phyloP scores from a whole-genome alignment of 2,113 vertebrate genomes.

The Euleptes europaea region DNA sequence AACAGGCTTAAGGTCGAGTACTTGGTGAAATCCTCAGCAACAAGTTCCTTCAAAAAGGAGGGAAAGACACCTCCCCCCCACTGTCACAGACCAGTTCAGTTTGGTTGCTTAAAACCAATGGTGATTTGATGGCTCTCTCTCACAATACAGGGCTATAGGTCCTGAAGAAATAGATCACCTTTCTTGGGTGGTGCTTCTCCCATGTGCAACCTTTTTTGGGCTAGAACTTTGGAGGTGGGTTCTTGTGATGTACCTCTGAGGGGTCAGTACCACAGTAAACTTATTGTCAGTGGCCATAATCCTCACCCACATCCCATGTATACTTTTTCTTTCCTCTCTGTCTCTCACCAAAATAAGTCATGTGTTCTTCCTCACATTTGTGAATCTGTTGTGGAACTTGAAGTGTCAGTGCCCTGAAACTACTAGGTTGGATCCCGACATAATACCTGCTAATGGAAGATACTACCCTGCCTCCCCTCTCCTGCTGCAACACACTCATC shows the following conservation, averaged over 20 bases:
- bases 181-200: not conserved
- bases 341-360: not conserved
- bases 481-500: too few relatives aligned
- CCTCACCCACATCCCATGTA: not conserved
- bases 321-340: not conserved
- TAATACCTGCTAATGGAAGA: too few relatives aligned
- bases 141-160: too few relatives aligned
- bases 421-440: too few relatives aligned
- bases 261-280: not conserved
- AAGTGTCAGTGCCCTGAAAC: not conserved
- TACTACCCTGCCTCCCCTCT: too few relatives aligned
- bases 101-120: not conserved
- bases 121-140: not conserved
- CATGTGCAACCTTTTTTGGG: not conserved
- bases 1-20: not conserved
- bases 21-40: not conserved
- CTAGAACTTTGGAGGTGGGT: not conserved
- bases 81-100: not conserved
- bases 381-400: not conserved
- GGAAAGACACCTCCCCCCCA: not conserved
- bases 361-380: not conserved
- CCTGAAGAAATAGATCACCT: not conserved
- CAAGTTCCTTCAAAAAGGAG: not conserved
- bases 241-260: not conserved
- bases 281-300: not conserved